Base-by-base conservation (phyloP, 1,140 invertebrate genomes). In the Vanessa tameamea region DNA sequence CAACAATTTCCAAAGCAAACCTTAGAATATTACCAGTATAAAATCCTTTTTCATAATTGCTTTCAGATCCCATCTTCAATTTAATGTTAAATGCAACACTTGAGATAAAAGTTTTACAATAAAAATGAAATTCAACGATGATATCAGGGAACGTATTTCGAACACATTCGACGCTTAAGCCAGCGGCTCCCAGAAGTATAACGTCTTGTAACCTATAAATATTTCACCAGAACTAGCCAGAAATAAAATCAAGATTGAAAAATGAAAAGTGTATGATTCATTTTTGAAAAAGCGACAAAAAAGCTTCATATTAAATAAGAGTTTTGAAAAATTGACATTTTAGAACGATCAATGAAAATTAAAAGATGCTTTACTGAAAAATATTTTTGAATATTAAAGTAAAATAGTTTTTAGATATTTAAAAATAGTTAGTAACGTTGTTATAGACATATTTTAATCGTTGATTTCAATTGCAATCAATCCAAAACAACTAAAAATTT, bases 41-140 rank as follows among this genome's bases (percentile, higher is more conserved):
- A 53, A 57, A 57, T 23, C 20, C 16, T 12, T n/a, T 53, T 57
- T 57, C 23, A 57, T 57, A 57, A 57, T 57, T 57, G 16, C 53
- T 26, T 57, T 57, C 16, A 57, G 20, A 57, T 57, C 20, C 20
- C 53, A 43, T 43, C 37, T 43, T 53, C 53, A n/a, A 26, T 57
- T 57, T 57, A 57, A 57, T 23, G 20, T 57, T 57, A 57, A 57
- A 57, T 23, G 53, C 53, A 57, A 57, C 20, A 23, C 53, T 57
- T 26, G 20, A 57, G 53, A 57, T 57, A 57, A 57, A 57, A 57
- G 16, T 57, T 57, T 23, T n/a, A 57, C 20, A 53, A 16, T 53
- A 53, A 53, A 53, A 53, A 53, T 53, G 51, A 16, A 53, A 53
- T 53, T 16, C 51, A 20, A 16, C 51, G n/a, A 53, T 20, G n/a